A percentile compares a stretch with the other conserved stretches of the same genome.
These are phyloP conservation scores for Clamator glandarius DNA, from an alignment of 2,797 vertebrate species.

Conservation along the genomic window DNA sequence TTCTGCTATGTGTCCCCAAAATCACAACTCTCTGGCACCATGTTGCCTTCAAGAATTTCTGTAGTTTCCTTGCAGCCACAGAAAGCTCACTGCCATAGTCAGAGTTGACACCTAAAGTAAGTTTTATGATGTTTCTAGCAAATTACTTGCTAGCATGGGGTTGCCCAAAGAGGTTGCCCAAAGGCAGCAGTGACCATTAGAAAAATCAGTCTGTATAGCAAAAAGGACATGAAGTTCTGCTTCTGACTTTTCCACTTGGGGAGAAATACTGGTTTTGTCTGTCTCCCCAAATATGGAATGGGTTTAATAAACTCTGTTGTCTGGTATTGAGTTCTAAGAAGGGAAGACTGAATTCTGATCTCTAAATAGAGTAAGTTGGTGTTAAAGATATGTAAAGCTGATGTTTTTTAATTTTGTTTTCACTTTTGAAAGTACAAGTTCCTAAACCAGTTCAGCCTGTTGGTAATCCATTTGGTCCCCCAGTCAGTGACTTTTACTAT, in stretches of 20 bases:
- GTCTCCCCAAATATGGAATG: neutral
- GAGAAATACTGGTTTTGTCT: neutral
- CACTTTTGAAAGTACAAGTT: neutral
- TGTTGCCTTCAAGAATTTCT: neutral
- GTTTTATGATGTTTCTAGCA: neutral
- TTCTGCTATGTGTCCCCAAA: neutral
- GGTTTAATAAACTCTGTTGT: neutral
- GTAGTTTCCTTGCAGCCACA: neutral
- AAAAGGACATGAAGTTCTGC: neutral
- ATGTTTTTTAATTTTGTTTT: neutral
- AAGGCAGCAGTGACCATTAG: fast-evolving
- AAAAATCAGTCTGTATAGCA: neutral
- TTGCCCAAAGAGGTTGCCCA: neutral
- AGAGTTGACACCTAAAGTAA: neutral
- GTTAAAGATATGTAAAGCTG: neutral
- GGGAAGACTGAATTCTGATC: neutral
- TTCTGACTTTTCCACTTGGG: neutral
- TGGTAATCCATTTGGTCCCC: neutral
- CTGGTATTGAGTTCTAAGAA: neutral
- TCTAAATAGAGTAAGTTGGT: neutral
- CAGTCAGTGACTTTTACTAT: neutral
- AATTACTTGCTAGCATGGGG: neutral
- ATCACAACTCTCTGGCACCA: neutral
- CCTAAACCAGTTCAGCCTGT: neutral
- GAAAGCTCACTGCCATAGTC: neutral